Conservation (phyloP, 2,113 vertebrate genomes). For the Pterocles orientalis region DNA sequence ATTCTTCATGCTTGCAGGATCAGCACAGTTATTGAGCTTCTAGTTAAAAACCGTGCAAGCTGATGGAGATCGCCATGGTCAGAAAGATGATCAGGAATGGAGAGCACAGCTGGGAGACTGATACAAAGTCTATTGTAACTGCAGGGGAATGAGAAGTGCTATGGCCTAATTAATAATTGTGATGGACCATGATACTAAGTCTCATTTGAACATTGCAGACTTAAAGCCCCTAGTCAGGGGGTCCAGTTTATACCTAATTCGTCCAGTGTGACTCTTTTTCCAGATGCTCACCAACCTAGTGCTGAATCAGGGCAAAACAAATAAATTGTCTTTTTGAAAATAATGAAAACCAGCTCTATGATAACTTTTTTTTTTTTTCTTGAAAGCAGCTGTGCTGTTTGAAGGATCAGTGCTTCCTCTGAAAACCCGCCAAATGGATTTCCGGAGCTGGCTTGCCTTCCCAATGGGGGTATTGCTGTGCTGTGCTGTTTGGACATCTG, state of each 20-base stretch:
- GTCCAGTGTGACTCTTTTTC: neutral
- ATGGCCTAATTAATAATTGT: neutral
- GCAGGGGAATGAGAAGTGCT: neutral
- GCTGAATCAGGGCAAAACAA: neutral
- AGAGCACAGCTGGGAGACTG: neutral
- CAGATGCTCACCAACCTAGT: neutral
- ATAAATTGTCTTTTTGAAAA: neutral
- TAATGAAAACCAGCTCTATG: neutral
- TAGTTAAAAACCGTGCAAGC: neutral
- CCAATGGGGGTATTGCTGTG: slow-evolving; percentile 69
- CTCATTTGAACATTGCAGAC: neutral
- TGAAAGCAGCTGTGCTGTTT: neutral
- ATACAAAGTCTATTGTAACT: neutral
- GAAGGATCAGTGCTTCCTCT: neutral
- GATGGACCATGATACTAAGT: neutral
- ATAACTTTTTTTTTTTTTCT: neutral
- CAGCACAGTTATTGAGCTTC: neutral
- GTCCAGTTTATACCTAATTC: neutral
- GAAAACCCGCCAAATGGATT: slow-evolving; percentile 42
- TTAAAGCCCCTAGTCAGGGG: neutral
- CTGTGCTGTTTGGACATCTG: slow-evolving; percentile 55
- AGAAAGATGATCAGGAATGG: neutral
- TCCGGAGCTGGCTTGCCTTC: slow-evolving; percentile 10
- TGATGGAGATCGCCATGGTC: neutral
- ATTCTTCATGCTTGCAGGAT: neutral